Conservation (phyloP, 64 coral and sea anemone species). For the Porites lutea region DNA sequence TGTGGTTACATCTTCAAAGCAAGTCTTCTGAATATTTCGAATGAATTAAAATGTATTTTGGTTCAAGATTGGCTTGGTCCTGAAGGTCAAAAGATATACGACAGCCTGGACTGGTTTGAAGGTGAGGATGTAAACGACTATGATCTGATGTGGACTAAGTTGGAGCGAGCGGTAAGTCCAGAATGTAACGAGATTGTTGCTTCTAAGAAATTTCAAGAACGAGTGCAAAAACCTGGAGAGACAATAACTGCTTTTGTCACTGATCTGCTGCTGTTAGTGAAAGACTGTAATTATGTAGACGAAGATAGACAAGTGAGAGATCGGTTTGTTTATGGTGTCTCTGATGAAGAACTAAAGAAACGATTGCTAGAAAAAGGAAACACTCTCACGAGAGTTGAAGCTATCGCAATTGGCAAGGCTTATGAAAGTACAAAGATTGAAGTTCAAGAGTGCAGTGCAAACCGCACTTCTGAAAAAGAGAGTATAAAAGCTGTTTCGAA, state of each 20-base stretch:
- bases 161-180: no score
- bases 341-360: not conserved
- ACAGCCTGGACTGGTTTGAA: not conserved
- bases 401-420: not conserved
- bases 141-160: no score
- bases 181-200: no score
- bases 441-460: not conserved
- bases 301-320: constrained; percentile 35
- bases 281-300: constrained; percentile 32
- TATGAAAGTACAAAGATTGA: not conserved
- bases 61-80: not conserved
- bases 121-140: no score
- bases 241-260: constrained; percentile 10
- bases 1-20: constrained; percentile 35
- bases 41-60: not conserved
- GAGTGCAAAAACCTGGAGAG: constrained; percentile 8
- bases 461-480: not conserved
- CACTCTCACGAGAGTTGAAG: constrained; percentile 8
- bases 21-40: not conserved
- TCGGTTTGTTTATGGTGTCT: not conserved
- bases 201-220: no score
- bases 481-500: not conserved
- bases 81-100: constrained; percentile 24
- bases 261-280: constrained; percentile 26
- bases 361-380: constrained; percentile 7